These are phyloP conservation scores for Pantala flavescens DNA, from an alignment of 1,140 invertebrate species.

Conservation along the genomic window DNA sequence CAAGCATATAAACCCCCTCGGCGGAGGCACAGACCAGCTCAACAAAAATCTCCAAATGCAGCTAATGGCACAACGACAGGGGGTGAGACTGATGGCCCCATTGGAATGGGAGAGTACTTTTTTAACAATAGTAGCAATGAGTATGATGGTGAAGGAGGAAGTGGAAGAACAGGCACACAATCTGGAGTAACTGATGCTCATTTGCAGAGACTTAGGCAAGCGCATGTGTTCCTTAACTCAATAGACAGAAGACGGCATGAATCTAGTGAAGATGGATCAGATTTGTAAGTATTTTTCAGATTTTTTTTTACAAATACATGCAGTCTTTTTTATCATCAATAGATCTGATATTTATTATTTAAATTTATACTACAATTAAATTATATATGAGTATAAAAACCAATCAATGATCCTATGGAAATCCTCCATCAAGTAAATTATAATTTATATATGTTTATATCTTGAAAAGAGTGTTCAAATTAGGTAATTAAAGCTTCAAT, in stretches of 20 bases:
- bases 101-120: neutral
- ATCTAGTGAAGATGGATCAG: conserved; percentile 35
- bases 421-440: too few relatives aligned
- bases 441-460: too few relatives aligned
- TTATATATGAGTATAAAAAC: too few relatives aligned
- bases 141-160: conserved; percentile 6
- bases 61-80: neutral
- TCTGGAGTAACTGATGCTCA: neutral
- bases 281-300: conserved; percentile 36
- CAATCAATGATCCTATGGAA: too few relatives aligned
- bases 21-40: neutral
- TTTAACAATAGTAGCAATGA: neutral
- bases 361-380: too few relatives aligned
- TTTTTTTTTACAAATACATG: conserved; percentile 14
- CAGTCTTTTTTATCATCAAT: too few relatives aligned
- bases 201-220: neutral
- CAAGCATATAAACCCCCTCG: conserved; percentile 41
- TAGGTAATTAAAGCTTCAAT: too few relatives aligned
- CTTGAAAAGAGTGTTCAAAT: too few relatives aligned
- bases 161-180: neutral
- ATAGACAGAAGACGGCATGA: conserved; percentile 23
- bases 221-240: neutral
- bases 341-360: too few relatives aligned
- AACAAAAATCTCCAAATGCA: neutral
- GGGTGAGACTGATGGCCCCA: neutral